Evolutionary conservation across 2,113 vertebrate species (phyloP), one percentile per base, ranked within the genome.

Genomic region (Marmota flaviventris): DNA sequence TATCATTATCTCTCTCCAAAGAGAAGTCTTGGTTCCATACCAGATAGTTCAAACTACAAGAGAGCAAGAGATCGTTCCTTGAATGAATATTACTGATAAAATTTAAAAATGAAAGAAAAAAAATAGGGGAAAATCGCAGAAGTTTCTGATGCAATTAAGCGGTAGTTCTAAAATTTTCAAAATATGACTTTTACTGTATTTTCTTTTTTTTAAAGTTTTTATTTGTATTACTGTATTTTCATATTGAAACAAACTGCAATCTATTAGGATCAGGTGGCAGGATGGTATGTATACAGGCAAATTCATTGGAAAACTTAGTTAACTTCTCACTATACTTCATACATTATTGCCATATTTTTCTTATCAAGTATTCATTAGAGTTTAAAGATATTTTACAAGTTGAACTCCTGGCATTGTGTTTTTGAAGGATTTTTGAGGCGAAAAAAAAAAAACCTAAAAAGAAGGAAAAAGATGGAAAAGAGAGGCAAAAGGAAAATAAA

Each of bases 111-210:
- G 39, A 22, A 45, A 70, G 2, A 9, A 37, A n/a, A 34, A 5
- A 8, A 22, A 14, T 3, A 9, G 3, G 11, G 58, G 34, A 39
- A 39, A 39, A 11, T n/a, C 18, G 20, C 2, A 81, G 5, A 8
- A 51, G 9, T 65, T 27, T 58, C 22, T 25, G 56, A 89, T 39
- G 24, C 10, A 61, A 17, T 77, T 67, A 39, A 78, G 17, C 18
- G 0, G 11, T 25, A n/a, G 34, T 24, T 1, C 9, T 2, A 0
- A 70, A 84, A 73, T 13, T 67, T 29, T 4, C 4, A 14, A 0
- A 82, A 6, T 75, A 39, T 32, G 70, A 34, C 5, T 45, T 48
- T 25, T 45, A 37, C 7, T 39, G 11, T 48, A 22, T 85, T 53
- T 2, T 17, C 11, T 29, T 27, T 45, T 45, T 45, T 45, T 9